Conservation (phyloP, 2,113 vertebrate genomes). For the Cathartes aura region DNA sequence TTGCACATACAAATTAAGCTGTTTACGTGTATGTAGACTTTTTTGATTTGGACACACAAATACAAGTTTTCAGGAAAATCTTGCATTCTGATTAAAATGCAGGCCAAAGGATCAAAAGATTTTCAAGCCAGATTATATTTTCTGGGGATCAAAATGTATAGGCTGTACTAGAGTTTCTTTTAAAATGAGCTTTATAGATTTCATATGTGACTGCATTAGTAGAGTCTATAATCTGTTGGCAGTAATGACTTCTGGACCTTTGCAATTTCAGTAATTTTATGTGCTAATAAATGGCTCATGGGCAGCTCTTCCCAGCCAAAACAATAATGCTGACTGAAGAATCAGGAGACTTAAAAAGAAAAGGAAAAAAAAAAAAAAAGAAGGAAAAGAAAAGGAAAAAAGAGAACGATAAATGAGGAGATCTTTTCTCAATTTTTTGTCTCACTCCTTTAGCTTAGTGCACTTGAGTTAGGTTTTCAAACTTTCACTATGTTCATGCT, state of each 20-base stretch:
- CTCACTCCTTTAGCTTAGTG: not conserved
- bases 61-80: not conserved
- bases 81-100: not conserved
- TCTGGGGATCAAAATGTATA: not conserved
- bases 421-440: not conserved
- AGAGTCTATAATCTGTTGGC: conserved; percentile 9
- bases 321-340: not conserved
- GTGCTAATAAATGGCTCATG: conserved; percentile 15
- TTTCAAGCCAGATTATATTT: not conserved
- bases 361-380: not conserved
- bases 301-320: not conserved
- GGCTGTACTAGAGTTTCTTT: not conserved
- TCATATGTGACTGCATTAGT: not conserved
- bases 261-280: conserved; percentile 46
- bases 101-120: not conserved
- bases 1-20: not conserved
- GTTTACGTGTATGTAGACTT: not conserved
- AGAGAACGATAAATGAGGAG: accelerated
- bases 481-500: not conserved
- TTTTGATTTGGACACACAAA: not conserved
- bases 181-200: not conserved
- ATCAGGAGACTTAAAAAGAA: not conserved
- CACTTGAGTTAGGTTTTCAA: not conserved
- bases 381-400: not conserved
- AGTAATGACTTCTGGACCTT: not conserved